Evolutionary conservation across 2,797 vertebrate species (phyloP).

Genomic region (Neosalanx taihuensis): DNA sequence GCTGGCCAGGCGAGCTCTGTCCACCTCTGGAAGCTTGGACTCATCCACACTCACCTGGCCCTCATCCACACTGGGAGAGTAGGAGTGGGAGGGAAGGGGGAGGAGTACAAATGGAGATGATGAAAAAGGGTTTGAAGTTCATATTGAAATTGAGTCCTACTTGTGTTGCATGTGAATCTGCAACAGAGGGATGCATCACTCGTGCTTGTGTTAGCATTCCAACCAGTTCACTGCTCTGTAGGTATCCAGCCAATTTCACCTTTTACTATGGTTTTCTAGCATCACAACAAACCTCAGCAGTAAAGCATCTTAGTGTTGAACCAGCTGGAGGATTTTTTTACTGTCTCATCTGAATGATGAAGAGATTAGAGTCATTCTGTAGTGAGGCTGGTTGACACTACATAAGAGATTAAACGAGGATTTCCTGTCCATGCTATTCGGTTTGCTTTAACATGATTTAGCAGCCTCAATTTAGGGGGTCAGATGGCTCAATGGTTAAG

Average conservation of each 20-base stretch:
- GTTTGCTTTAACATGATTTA: not conserved
- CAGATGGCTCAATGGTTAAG: too few species aligned
- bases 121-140: too few species aligned
- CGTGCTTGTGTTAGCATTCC: too few species aligned
- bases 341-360: not conserved
- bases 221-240: too few species aligned
- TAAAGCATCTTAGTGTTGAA: too few species aligned
- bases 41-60: constrained; percentile 42
- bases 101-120: too few species aligned
- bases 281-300: too few species aligned
- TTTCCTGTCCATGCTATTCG: not conserved
- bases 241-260: too few species aligned
- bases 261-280: too few species aligned
- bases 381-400: not conserved
- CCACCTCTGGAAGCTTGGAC: constrained; percentile 53
- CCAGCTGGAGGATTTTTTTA: not conserved
- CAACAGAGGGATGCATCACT: too few species aligned
- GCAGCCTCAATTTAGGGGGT: not conserved
- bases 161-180: too few species aligned
- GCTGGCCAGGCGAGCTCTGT: constrained; percentile 58
- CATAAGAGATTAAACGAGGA: not conserved
- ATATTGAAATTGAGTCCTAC: too few species aligned
- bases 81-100: not conserved
- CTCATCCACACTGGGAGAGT: constrained; percentile 44
- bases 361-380: not conserved